phyloP scores from a whole-genome alignment of 2,888 invertebrate species.

The Drosophila mulleri region DNA sequence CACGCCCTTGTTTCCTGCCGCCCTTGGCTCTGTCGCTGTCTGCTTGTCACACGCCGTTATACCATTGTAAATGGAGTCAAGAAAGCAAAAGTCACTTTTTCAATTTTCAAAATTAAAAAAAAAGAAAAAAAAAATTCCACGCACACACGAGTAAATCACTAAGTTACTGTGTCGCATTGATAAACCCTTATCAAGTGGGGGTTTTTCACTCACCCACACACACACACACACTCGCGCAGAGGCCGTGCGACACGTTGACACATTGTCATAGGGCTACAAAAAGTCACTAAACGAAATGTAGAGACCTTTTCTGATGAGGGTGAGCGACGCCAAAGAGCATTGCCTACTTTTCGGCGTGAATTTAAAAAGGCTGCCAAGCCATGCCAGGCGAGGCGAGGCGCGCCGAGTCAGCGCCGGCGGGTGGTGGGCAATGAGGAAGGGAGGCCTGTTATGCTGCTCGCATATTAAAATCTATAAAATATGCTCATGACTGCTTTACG shows the following conservation, averaged over 20 bases:
- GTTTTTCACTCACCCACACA: slow-evolving; percentile 43
- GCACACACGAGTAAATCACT: slow-evolving; percentile 77
- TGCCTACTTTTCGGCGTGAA: slow-evolving; percentile 75
- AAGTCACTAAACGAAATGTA: slow-evolving; percentile 73
- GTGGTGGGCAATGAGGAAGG: neutral
- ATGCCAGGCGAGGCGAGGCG: slow-evolving; percentile 11
- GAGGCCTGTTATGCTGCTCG: slow-evolving; percentile 68
- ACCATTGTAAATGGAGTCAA: slow-evolving; percentile 63
- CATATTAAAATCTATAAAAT: slow-evolving; percentile 82
- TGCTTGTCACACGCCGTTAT: slow-evolving; percentile 49
- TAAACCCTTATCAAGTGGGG: slow-evolving; percentile 81
- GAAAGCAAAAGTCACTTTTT: slow-evolving; percentile 83
- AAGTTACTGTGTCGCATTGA: slow-evolving; percentile 80
- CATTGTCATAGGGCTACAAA: slow-evolving; percentile 75
- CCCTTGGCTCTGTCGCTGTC: slow-evolving; percentile 33
- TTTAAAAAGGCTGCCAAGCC: slow-evolving; percentile 59
- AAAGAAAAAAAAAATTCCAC: slow-evolving; percentile 56
- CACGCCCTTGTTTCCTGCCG: neutral
- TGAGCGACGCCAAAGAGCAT: slow-evolving; percentile 62
- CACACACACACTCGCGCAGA: slow-evolving; percentile 10
- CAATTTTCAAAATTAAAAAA: slow-evolving; percentile 81
- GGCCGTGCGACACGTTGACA: slow-evolving; percentile 68
- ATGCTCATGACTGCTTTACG: slow-evolving; percentile 78
- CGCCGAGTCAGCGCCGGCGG: slow-evolving; percentile 10
- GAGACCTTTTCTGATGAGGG: slow-evolving; percentile 69